Evolutionary conservation across 1,140 invertebrate species (phyloP).

Genomic region (Drosophila bocqueti): DNA sequence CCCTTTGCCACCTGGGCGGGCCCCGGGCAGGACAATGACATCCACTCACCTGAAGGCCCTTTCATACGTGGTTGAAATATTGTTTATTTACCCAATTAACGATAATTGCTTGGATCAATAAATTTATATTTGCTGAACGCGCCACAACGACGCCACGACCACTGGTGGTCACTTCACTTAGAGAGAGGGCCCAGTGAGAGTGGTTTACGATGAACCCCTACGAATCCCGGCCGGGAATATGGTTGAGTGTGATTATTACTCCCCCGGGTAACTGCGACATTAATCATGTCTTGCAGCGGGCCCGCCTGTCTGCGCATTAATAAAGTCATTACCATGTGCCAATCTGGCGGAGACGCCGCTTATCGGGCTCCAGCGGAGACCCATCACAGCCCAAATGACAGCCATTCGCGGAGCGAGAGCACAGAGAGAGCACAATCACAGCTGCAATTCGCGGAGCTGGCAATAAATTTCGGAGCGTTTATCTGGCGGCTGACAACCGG

Average conservation of each 20-base stretch:
- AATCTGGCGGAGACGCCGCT: constrained; percentile 34
- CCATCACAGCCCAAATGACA: constrained; percentile 44
- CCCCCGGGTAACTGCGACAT: constrained; percentile 25
- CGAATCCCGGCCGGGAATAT: constrained; percentile 30
- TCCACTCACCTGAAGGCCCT: constrained; percentile 36
- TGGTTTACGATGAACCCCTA: constrained; percentile 9
- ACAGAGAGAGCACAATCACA: constrained; percentile 33
- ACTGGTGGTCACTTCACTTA: constrained; percentile 22
- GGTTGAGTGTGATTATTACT: constrained; percentile 7
- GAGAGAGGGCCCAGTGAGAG: neutral
- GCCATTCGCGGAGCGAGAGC: constrained; percentile 22
- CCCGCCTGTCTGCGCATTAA: constrained; percentile 44
- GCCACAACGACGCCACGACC: constrained; percentile 26
- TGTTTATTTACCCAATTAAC: constrained; percentile 79
- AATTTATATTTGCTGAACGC: constrained; percentile 73
- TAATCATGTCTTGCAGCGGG: constrained; percentile 42
- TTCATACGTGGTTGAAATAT: constrained; percentile 57
- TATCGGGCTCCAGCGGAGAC: constrained; percentile 30
- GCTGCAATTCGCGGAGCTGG: constrained; percentile 42
- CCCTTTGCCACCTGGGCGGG: constrained; percentile 5
- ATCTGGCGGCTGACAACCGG: constrained; percentile 65
- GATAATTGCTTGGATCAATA: constrained; percentile 78
- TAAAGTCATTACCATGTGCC: constrained; percentile 55
- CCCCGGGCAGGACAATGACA: constrained; percentile 28
- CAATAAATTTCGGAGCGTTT: constrained; percentile 49